A percentile compares a stretch with the other conserved stretches of the same genome.
Evolutionary conservation across 2,113 vertebrate genomes (phyloP).

Genomic region (Corydoras sp.): DNA sequence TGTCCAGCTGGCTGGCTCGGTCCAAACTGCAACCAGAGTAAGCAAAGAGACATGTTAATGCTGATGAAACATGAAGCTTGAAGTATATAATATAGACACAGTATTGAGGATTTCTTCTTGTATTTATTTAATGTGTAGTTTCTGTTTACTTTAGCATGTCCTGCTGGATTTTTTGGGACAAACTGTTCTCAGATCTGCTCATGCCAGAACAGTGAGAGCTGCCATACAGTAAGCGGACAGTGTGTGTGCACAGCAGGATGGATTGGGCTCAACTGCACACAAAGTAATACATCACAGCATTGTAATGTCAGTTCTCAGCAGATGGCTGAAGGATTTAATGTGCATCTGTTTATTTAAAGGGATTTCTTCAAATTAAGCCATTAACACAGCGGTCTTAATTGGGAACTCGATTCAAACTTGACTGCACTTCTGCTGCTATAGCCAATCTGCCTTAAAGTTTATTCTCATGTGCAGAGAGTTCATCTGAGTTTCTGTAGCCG

Average conservation of each 20-base stretch:
- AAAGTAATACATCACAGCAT: conserved; percentile 58
- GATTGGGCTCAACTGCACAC: conserved; percentile 75
- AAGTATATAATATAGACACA: too few species aligned
- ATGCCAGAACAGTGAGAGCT: conserved; percentile 75
- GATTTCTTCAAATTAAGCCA: too few species aligned
- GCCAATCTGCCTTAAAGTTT: too few species aligned
- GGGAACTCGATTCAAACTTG: too few species aligned
- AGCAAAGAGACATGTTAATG: conserved; percentile 33
- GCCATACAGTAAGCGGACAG: conserved; percentile 69
- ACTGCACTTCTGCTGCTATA: too few species aligned
- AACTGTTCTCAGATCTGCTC: conserved; percentile 76
- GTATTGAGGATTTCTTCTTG: neutral
- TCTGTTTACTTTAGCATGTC: conserved; percentile 69
- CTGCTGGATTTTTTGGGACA: conserved; percentile 66
- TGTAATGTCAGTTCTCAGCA: too few species aligned
- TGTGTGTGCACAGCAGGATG: conserved; percentile 79
- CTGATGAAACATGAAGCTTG: too few species aligned
- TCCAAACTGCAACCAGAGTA: conserved; percentile 71
- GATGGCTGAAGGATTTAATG: too few species aligned
- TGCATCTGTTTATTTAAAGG: neutral
- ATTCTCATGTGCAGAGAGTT: too few species aligned
- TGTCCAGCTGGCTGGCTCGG: conserved; percentile 77
- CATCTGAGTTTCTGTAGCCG: too few species aligned
- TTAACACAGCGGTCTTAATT: too few species aligned
- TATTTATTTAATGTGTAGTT: neutral